Base-by-base conservation (phyloP, 2,113 vertebrate genomes). In the Chionis minor region DNA sequence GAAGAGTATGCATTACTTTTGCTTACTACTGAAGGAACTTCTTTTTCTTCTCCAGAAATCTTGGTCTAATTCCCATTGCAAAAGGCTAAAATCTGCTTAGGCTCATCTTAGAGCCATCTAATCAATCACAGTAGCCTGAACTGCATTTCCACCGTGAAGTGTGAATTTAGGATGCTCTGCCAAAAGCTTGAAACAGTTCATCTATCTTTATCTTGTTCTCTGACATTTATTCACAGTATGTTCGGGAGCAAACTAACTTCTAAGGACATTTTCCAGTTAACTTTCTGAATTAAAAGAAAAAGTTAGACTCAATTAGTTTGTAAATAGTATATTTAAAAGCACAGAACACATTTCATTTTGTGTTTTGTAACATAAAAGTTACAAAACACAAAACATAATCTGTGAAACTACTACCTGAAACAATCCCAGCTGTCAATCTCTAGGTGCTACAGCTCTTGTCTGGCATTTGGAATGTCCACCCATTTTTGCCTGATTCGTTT, bases 201-300 rank as follows among this genome's bases (percentile, higher is more conserved):
- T 93, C 91, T 85, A 86, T 89, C 84, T 87, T 81, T 14, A 85
- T 89, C 61, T 85, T 93, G 54, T 95, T 96, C 93, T 92, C 35
- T 7, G 23, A 74, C 26, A 59, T 65, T 96, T 96, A 95, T 90
- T 91, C 90, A 90, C 82, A 77, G 58, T 40, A 67, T 44, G 79
- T 70, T 90, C 47, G 79, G 79, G 85, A 95, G 62, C 80, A 95
- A 82, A 28, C 38, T 74, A 35, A 94, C 94, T 94, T 89, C 86
- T 78, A 65, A 88, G 30, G 61, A 78, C 59, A 84, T 88, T 95
- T 94, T 96, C 88, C 80, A 96, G 84, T 92, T 93, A 94, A 74
- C 35, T 88, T 80, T 54, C 78, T 83, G 75, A 96, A 89, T 91
- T 81, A 88, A 91, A 86, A 85, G 51, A 42, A 82, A 54, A 94